These are phyloP conservation scores for Anarrhichthys ocellatus DNA, from an alignment of 2,113 vertebrate species.

Conservation along the genomic window DNA sequence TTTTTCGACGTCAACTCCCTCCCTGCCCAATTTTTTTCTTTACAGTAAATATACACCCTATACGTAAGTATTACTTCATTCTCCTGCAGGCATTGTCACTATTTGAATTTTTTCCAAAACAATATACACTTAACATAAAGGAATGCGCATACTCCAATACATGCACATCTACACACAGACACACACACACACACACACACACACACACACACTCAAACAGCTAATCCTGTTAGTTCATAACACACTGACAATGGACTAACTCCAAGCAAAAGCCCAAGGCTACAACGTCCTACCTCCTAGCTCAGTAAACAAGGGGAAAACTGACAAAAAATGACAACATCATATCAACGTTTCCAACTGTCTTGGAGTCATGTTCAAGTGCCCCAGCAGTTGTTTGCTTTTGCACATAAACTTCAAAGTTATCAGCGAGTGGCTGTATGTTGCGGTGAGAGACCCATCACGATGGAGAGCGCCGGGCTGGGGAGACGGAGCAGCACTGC, in stretches of 20 bases:
- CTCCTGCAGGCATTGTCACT: slow-evolving; percentile 50
- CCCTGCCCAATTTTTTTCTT: slow-evolving; percentile 49
- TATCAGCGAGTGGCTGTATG: slow-evolving; percentile 80
- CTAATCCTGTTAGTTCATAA: slow-evolving; percentile 65
- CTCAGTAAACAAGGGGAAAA: slow-evolving; percentile 48
- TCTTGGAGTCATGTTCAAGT: slow-evolving; percentile 88
- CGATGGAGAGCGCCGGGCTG: slow-evolving; percentile 56
- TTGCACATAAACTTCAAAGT: slow-evolving; percentile 91
- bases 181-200: slow-evolving; percentile 20
- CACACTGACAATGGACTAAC: slow-evolving; percentile 57
- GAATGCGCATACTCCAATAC: slow-evolving; percentile 31
- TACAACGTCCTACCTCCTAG: slow-evolving; percentile 44
- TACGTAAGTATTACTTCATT: slow-evolving; percentile 49
- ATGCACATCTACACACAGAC: slow-evolving; percentile 14
- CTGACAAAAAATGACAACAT: slow-evolving; percentile 79
- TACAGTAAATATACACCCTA: slow-evolving; percentile 48
- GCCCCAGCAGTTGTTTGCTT: slow-evolving; percentile 88
- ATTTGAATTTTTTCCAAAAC: slow-evolving; percentile 48
- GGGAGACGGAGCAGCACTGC: slow-evolving; percentile 86
- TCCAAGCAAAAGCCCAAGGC: slow-evolving; percentile 53
- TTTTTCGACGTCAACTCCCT: slow-evolving; percentile 85
- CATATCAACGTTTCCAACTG: slow-evolving; percentile 91
- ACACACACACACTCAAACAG: slow-evolving; percentile 13
- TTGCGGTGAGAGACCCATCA: slow-evolving; percentile 66
- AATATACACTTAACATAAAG: slow-evolving; percentile 36